Evolutionary conservation across 2,113 vertebrate genomes (phyloP).

Genomic region (Tragelaphus scriptus): DNA sequence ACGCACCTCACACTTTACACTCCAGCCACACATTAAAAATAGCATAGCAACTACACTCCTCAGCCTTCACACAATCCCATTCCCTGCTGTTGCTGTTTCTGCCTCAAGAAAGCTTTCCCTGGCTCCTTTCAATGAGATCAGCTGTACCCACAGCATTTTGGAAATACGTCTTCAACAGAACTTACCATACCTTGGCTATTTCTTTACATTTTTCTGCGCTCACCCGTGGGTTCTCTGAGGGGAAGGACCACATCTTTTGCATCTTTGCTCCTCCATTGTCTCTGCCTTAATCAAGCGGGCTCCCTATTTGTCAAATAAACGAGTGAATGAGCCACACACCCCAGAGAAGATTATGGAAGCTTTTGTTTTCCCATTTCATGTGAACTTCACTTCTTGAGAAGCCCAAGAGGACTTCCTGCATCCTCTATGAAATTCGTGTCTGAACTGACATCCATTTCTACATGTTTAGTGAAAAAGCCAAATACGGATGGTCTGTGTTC

Average conservation of each 20-base stretch:
- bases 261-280: no score
- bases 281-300: not conserved
- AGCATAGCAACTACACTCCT: rapidly evolving
- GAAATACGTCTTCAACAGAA: not conserved
- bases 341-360: not conserved
- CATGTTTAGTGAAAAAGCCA: not conserved
- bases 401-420: not conserved
- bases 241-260: rapidly evolving
- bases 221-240: rapidly evolving
- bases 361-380: not conserved
- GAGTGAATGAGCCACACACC: not conserved
- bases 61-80: not conserved
- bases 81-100: not conserved
- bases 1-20: rapidly evolving
- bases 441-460: not conserved
- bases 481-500: not conserved
- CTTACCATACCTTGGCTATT: rapidly evolving
- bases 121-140: not conserved
- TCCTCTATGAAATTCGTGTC: not conserved
- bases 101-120: not conserved
- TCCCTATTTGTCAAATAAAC: not conserved
- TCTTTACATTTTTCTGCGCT: not conserved
- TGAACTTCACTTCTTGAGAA: not conserved
- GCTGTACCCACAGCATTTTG: not conserved
- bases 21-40: not conserved